A percentile compares a stretch with the other conserved stretches of the same genome.
Conservation (phyloP, 2,797 vertebrate species). For the Erpetoichthys calabaricus region DNA sequence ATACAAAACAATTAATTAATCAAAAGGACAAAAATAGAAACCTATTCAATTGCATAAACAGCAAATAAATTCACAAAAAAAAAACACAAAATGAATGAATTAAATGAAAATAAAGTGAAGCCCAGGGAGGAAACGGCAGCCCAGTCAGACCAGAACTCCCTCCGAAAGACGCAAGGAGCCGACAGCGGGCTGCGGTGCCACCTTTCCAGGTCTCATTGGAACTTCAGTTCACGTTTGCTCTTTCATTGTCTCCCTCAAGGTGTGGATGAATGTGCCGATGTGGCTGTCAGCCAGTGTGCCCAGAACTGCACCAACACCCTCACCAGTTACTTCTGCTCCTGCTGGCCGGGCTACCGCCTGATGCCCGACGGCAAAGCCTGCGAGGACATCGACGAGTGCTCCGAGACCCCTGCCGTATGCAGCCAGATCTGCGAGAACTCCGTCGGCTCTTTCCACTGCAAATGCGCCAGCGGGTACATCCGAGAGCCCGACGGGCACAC, state of each 20-base stretch:
- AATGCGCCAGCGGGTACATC: constrained; percentile 45
- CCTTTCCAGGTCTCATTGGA: no score
- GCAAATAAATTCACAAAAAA: no score
- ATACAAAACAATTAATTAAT: no score
- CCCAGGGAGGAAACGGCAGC: no score
- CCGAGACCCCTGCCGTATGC: constrained; percentile 37
- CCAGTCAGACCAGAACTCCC: no score
- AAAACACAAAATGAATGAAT: no score
- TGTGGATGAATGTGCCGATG: constrained; percentile 42
- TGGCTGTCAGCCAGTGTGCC: constrained; percentile 45
- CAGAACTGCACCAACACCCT: constrained; percentile 48
- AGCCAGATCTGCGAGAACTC: constrained; percentile 52
- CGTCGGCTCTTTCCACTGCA: constrained; percentile 43
- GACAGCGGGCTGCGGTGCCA: no score
- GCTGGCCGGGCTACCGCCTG: constrained; percentile 39
- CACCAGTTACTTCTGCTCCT: constrained; percentile 49
- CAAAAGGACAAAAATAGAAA: no score
- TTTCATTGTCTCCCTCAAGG: constrained; percentile 21
- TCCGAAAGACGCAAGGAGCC: no score
- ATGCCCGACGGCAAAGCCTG: constrained; percentile 56
- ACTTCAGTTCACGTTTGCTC: no score
- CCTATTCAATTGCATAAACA: no score
- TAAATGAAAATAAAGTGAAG: no score
- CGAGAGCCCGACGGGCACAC: constrained; percentile 43
- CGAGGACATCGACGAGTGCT: constrained; percentile 46